A percentile compares a stretch with the other conserved stretches of the same genome.
Evolutionary conservation across 1,140 invertebrate genomes (phyloP).

Genomic region (Drosophila littoralis): DNA sequence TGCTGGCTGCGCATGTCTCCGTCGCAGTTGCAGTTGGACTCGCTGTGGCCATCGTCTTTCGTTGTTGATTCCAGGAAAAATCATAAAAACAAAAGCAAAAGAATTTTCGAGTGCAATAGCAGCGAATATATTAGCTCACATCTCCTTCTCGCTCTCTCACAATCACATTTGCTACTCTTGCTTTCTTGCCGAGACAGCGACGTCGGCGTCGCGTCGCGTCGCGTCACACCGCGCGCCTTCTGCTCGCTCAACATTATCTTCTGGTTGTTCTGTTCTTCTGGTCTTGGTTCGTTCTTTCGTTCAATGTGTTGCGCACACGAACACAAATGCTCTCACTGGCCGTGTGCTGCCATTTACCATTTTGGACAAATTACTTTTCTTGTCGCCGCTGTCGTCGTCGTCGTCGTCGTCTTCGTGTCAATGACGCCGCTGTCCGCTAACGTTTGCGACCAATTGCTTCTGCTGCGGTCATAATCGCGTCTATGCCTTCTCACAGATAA

Average conservation of each 20-base stretch:
- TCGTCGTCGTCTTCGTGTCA: constrained; percentile 25
- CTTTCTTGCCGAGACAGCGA: constrained; percentile 49
- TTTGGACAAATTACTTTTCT: constrained; percentile 66
- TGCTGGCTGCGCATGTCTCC: constrained; percentile 30
- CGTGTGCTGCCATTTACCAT: constrained; percentile 57
- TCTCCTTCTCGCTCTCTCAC: constrained; percentile 43
- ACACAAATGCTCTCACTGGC: constrained; percentile 17
- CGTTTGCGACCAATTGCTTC: constrained; percentile 10
- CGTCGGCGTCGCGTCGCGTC: constrained; percentile 8
- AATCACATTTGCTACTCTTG: constrained; percentile 73
- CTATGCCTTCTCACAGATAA: constrained; percentile 34
- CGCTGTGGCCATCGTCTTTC: constrained; percentile 51
- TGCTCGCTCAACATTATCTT: constrained; percentile 79
- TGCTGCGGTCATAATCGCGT: constrained; percentile 23
- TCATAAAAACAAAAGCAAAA: constrained; percentile 80
- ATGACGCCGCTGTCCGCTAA: constrained; percentile 34
- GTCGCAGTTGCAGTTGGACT: constrained; percentile 26
- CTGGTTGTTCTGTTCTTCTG: constrained; percentile 41
- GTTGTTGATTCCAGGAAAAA: constrained; percentile 75
- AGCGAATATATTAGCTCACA: constrained; percentile 70
- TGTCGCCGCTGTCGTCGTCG: constrained; percentile 13
- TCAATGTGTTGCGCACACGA: constrained; percentile 35
- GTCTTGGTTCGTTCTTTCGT: constrained; percentile 35
- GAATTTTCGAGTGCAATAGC: constrained; percentile 80
- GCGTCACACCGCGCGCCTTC: constrained; percentile 37